Conservation (phyloP, 2,888 invertebrate genomes). For the Dugesia japonica region DNA sequence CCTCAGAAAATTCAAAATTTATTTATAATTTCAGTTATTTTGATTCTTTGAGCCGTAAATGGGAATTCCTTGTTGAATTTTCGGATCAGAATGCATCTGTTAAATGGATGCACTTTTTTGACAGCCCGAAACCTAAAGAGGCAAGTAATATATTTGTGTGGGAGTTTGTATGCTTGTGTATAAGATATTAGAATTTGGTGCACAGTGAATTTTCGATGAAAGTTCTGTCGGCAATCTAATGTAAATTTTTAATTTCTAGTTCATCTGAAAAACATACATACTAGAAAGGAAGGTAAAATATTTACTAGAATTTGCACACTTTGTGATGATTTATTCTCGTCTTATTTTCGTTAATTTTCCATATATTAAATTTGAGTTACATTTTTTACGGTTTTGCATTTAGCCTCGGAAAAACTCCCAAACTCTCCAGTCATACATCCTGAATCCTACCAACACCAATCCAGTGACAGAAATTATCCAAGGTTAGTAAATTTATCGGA, state of each 20-base stretch:
- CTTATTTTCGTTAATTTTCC: no score
- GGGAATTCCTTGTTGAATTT: slow-evolving; percentile 16
- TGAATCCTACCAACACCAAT: not conserved
- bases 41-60: not conserved
- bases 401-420: not conserved
- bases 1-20: not conserved
- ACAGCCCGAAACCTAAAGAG: slow-evolving; percentile 13
- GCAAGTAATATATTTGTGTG: not conserved
- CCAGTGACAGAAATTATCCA: not conserved
- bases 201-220: no score
- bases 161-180: not conserved
- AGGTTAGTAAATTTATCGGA: not conserved
- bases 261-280: no score
- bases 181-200: no score
- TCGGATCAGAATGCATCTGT: slow-evolving; percentile 1
- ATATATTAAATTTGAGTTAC: no score
- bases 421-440: not conserved
- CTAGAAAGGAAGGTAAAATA: no score
- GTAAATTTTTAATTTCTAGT: no score
- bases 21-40: slow-evolving; percentile 20
- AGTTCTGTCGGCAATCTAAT: no score
- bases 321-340: no score
- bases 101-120: slow-evolving; percentile 16
- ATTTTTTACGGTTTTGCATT: not conserved
- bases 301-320: no score